A percentile compares a stretch with the other conserved stretches of the same genome.
phyloP scores from a whole-genome alignment of 1,140 invertebrate species.

The Chrysoperla carnea region DNA sequence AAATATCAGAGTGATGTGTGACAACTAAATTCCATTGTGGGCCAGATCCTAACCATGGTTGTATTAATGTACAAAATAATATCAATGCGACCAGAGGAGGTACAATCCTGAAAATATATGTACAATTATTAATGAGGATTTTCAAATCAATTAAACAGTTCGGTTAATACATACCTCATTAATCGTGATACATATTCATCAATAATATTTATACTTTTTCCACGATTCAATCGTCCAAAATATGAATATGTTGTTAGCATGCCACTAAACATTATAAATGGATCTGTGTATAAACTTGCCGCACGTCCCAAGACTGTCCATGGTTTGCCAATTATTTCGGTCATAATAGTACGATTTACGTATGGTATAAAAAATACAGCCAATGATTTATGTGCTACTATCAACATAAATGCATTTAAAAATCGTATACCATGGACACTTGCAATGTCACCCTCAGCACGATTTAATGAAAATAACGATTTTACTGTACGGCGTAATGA shows the following conservation, averaged over 20 bases:
- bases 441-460: constrained; percentile 35
- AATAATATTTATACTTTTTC: constrained; percentile 34
- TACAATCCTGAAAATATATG: constrained; percentile 25
- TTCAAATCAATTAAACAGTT: too few species aligned
- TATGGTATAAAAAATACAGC: constrained; percentile 52
- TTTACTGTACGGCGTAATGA: constrained; percentile 43
- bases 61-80: constrained; percentile 42
- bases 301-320: constrained; percentile 54
- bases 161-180: constrained; percentile 33
- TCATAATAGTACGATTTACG: constrained; percentile 45
- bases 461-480: constrained; percentile 32
- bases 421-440: constrained; percentile 48
- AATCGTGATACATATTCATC: constrained; percentile 39
- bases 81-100: constrained; percentile 38
- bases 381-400: constrained; percentile 55
- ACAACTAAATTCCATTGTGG: constrained; percentile 43
- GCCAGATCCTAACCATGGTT: constrained; percentile 35
- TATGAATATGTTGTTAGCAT: constrained; percentile 48
- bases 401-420: constrained; percentile 42
- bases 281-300: constrained; percentile 58
- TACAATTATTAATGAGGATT: too few species aligned
- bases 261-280: constrained; percentile 57
- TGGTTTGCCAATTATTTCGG: constrained; percentile 46
- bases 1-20: constrained; percentile 36
- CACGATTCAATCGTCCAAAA: constrained; percentile 33